These are phyloP conservation scores for Phengaris arion DNA, from an alignment of 2,888 invertebrate species.

Conservation along the genomic window DNA sequence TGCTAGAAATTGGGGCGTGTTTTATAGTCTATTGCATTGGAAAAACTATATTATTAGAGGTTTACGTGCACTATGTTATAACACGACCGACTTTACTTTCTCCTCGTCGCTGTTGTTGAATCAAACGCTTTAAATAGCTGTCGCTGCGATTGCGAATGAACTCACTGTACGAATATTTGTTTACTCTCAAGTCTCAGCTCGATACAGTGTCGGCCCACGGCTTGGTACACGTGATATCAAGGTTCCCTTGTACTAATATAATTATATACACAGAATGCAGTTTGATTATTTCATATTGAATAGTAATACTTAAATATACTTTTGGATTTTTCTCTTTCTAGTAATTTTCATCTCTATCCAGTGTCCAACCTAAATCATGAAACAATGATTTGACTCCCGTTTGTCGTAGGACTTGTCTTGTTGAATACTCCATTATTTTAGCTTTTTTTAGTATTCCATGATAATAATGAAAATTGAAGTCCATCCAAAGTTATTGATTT, in stretches of 20 bases:
- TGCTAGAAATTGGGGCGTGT: background rate
- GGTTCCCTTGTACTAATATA: background rate
- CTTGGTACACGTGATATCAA: constrained; percentile 5
- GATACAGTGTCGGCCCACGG: background rate
- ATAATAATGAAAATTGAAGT: too few relatives aligned
- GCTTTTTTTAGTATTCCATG: too few relatives aligned
- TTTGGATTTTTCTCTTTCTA: too few relatives aligned
- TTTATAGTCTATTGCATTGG: background rate
- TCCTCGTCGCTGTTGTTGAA: constrained; percentile 22
- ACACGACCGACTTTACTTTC: background rate
- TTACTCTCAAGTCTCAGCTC: constrained; percentile 27
- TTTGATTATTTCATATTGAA: background rate
- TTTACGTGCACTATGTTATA: too few relatives aligned
- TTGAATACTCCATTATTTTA: too few relatives aligned
- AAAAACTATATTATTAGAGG: too few relatives aligned
- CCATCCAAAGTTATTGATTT: too few relatives aligned
- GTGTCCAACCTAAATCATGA: too few relatives aligned
- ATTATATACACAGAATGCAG: background rate
- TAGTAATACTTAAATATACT: too few relatives aligned
- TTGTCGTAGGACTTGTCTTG: too few relatives aligned
- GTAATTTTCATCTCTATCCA: too few relatives aligned
- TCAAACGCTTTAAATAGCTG: constrained; percentile 35
- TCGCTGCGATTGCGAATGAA: constrained; percentile 33
- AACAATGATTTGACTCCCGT: too few relatives aligned
- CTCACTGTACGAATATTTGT: constrained; percentile 33